Percentiles rank a stretch among this genome's conserved stretches.
Conservation (phyloP, 1,140 invertebrate species). For the Phymastichus coffea region DNA sequence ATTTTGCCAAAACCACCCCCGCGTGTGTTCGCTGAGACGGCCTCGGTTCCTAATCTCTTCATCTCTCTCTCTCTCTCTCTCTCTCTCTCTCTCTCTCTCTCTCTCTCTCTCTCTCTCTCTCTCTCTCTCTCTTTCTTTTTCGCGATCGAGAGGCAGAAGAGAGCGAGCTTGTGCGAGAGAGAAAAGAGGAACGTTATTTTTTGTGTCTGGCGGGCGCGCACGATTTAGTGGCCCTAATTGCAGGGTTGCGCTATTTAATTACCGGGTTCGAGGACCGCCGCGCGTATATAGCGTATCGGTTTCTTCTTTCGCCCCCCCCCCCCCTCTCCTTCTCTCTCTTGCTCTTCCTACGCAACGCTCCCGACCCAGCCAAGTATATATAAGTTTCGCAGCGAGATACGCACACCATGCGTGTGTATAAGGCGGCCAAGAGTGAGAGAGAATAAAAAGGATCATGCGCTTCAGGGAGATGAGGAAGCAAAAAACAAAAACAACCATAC, state of each 20-base stretch:
- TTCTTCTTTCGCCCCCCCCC: neutral
- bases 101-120: constrained; percentile 3
- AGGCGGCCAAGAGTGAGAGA: neutral
- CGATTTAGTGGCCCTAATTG: constrained; percentile 60
- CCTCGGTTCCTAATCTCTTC: constrained; percentile 28
- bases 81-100: constrained; percentile 11
- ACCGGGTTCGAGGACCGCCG: constrained; percentile 53
- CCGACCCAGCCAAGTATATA: neutral
- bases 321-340: neutral
- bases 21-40: too few relatives aligned
- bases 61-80: constrained; percentile 26
- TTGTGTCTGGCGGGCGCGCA: constrained; percentile 58
- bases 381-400: constrained; percentile 1
- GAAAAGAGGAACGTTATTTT: constrained; percentile 51
- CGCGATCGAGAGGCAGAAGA: constrained; percentile 1
- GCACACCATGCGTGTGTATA: neutral
- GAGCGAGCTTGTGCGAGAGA: neutral
- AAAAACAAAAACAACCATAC: neutral
- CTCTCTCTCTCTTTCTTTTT: constrained; percentile 17
- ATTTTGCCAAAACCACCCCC: constrained; percentile 55
- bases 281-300: constrained; percentile 29
- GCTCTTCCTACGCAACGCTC: constrained; percentile 12
- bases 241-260: constrained; percentile 60
- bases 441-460: neutral
- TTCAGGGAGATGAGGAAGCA: neutral